Percentiles rank a stretch among this genome's conserved stretches.
Evolutionary conservation across 53 echinoderm and acorn worm genomes (phyloP).

Genomic region (Henricia sp.): DNA sequence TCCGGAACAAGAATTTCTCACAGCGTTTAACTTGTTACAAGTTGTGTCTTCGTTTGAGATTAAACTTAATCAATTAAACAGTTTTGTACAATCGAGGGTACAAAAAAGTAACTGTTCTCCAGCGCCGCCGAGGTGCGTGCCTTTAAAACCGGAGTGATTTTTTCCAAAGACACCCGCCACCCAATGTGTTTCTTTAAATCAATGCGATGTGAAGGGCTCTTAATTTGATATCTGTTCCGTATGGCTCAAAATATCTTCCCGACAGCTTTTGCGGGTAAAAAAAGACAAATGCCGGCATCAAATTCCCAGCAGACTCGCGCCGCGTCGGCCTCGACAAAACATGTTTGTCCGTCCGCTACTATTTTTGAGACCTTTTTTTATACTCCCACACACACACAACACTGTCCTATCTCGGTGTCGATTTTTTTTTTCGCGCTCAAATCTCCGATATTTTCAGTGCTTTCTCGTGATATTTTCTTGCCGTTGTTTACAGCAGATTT

Average conservation of each 20-base stretch:
- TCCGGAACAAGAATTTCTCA: no score
- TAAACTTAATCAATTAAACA: no score
- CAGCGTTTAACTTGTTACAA: no score
- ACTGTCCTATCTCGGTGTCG: not conserved
- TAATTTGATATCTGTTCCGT: no score
- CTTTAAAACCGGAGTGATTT: no score
- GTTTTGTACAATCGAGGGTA: no score
- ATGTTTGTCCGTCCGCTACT: slow-evolving; percentile 21
- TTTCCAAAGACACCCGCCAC: no score
- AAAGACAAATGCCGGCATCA: not conserved
- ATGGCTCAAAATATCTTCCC: not conserved
- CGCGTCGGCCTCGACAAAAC: slow-evolving; percentile 7
- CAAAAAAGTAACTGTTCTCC: no score
- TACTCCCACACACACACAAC: not conserved
- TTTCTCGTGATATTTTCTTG: not conserved
- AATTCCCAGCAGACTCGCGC: slow-evolving; percentile 12
- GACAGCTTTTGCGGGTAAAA: not conserved
- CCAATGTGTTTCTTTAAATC: no score
- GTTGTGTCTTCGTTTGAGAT: no score
- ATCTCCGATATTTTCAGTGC: not conserved
- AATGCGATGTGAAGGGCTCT: no score
- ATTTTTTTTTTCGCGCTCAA: not conserved
- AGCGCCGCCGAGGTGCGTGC: no score
- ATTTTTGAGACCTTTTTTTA: not conserved
- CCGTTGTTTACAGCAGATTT: slow-evolving; percentile 7